phyloP scores from a whole-genome alignment of 2,113 vertebrate genomes.

The Tupaia tana region DNA sequence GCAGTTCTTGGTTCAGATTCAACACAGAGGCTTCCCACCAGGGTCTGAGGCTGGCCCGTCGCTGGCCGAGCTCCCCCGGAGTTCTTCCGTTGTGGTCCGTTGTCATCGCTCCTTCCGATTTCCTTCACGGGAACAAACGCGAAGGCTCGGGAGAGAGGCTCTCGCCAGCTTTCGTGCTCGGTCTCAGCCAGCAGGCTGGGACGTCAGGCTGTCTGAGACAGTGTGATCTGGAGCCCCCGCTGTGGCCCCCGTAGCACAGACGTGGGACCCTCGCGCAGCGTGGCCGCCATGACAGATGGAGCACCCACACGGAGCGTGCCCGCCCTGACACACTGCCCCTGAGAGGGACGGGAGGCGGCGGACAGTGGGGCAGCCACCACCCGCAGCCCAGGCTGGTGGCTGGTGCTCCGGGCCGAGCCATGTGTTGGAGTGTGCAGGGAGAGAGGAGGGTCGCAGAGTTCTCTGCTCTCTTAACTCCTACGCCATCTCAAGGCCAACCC shows the following conservation, averaged over 20 bases:
- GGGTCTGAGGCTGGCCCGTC: neutral
- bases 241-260: no score
- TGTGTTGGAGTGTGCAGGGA: fast-evolving
- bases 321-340: no score
- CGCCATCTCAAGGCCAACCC: neutral
- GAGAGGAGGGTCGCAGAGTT: neutral
- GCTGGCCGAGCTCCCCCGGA: neutral
- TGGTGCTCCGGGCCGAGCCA: fast-evolving
- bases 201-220: neutral
- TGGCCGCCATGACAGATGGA: no score
- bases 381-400: fast-evolving
- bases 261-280: no score
- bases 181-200: no score
- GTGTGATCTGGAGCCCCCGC: neutral
- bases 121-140: neutral
- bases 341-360: no score
- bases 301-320: no score
- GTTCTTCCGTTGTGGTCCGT: neutral
- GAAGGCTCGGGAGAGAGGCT: no score
- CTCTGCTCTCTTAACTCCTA: neutral
- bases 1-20: neutral
- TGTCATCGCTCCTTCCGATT: neutral
- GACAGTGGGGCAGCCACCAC: neutral
- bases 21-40: neutral
- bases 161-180: no score